Conservation (phyloP, 2,113 vertebrate species). For the Paratilapia polleni region DNA sequence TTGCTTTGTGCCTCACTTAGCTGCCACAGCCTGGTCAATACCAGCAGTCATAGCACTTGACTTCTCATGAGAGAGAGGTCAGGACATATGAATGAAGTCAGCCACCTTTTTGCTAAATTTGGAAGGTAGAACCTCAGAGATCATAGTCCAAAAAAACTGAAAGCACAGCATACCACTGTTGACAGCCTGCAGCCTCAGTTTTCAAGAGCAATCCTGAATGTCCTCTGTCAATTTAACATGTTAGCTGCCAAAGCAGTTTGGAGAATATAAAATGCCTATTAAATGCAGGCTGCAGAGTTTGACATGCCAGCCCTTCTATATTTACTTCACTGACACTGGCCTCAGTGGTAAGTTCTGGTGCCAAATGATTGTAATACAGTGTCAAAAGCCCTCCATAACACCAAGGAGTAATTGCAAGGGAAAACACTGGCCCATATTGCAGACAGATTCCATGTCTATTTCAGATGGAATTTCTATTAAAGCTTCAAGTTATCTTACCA, state of each 20-base stretch:
- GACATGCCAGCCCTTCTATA: conserved; percentile 34
- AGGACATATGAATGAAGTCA: not conserved
- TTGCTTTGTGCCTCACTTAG: not conserved
- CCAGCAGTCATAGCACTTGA: not conserved
- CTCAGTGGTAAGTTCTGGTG: conserved; percentile 27
- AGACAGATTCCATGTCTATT: not conserved
- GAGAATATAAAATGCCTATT: conserved; percentile 35
- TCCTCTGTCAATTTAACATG: conserved; percentile 28
- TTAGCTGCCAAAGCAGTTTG: conserved; percentile 19
- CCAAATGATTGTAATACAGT: conserved; percentile 29
- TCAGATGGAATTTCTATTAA: not conserved
- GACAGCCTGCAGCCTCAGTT: not conserved
- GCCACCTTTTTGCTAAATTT: not conserved
- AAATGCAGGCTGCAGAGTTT: conserved; percentile 26
- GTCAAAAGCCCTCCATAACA: conserved; percentile 9
- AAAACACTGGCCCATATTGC: conserved; percentile 15
- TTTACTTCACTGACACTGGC: conserved; percentile 45
- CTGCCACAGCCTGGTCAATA: too few relatives aligned
- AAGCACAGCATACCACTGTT: not conserved
- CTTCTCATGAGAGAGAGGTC: not conserved
- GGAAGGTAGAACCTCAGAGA: not conserved
- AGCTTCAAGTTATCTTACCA: conserved; percentile 22
- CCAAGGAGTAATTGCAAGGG: conserved; percentile 3
- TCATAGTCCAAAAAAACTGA: not conserved
- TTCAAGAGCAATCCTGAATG: conserved; percentile 2